Evolutionary conservation across 1,140 invertebrate species (phyloP).

Genomic region (Drosophila chauvacae): DNA sequence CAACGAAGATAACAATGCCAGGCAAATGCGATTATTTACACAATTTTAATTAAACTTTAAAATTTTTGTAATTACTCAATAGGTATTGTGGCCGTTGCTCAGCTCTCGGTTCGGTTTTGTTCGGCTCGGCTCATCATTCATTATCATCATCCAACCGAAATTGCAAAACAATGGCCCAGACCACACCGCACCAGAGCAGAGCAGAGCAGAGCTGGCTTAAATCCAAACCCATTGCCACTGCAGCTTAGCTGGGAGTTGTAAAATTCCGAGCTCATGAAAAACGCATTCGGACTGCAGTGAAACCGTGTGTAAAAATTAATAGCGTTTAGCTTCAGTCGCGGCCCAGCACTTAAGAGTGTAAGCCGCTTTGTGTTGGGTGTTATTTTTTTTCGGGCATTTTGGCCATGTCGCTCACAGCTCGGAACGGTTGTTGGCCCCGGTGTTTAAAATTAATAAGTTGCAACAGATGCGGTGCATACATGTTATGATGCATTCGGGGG

Average conservation of each 20-base stretch:
- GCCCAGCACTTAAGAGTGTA: constrained; percentile 36
- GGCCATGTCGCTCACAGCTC: constrained; percentile 32
- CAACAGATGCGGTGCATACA: constrained; percentile 43
- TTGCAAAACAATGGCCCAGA: constrained; percentile 51
- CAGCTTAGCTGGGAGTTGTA: constrained; percentile 44
- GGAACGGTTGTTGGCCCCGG: constrained; percentile 48
- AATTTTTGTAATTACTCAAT: constrained; percentile 61
- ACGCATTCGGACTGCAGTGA: constrained; percentile 55
- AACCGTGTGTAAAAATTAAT: constrained; percentile 56
- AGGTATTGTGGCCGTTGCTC: constrained; percentile 28
- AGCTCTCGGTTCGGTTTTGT: constrained; percentile 1
- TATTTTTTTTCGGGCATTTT: constrained; percentile 14
- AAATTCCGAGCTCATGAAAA: constrained; percentile 46
- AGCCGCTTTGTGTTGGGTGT: constrained; percentile 38
- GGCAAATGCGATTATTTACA: constrained; percentile 62
- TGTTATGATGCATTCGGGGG: constrained; percentile 11
- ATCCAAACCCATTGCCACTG: constrained; percentile 43
- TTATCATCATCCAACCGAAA: constrained; percentile 28
- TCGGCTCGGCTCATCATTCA: constrained; percentile 42
- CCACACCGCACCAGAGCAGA: constrained; percentile 21
- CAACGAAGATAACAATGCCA: constrained; percentile 39
- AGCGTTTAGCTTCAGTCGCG: constrained; percentile 43
- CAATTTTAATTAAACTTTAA: constrained; percentile 65
- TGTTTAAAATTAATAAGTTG: constrained; percentile 49
- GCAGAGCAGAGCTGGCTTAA: constrained; percentile 16